These are phyloP conservation scores for Hemiprocne comata DNA, from an alignment of 2,113 vertebrate species.

Conservation along the genomic window DNA sequence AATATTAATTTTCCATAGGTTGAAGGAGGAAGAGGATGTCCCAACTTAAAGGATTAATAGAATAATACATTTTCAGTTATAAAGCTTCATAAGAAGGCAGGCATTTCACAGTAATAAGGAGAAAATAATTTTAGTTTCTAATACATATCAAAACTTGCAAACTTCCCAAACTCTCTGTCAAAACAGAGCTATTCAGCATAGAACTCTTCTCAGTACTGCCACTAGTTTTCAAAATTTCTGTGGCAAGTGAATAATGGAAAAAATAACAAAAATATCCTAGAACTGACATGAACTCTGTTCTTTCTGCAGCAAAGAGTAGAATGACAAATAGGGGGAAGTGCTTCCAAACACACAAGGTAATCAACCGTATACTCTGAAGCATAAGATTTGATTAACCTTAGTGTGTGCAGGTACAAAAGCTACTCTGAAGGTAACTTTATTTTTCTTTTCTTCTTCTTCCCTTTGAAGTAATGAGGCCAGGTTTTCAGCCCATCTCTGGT, in stretches of 20 bases:
- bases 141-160: not conserved
- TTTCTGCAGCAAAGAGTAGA: not conserved
- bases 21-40: not conserved
- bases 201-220: not conserved
- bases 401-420: not conserved
- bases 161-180: not conserved
- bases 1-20: not conserved
- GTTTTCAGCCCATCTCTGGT: constrained; percentile 5
- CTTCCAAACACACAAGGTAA: constrained; percentile 32
- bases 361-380: constrained; percentile 40
- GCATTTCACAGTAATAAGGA: not conserved
- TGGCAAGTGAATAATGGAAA: not conserved
- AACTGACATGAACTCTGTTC: constrained; percentile 14
- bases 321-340: constrained; percentile 29
- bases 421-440: constrained; percentile 17
- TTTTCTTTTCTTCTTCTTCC: constrained; percentile 34
- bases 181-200: not conserved
- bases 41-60: not conserved
- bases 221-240: not conserved
- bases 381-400: constrained; percentile 58
- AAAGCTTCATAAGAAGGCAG: not conserved
- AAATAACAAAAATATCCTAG: not conserved
- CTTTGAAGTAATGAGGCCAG: constrained; percentile 12
- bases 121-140: not conserved
- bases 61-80: not conserved